Evolutionary conservation across 1,140 invertebrate species (phyloP), one percentile per base, ranked within the genome.

Genomic region (Tetramorium parvispinum): DNA sequence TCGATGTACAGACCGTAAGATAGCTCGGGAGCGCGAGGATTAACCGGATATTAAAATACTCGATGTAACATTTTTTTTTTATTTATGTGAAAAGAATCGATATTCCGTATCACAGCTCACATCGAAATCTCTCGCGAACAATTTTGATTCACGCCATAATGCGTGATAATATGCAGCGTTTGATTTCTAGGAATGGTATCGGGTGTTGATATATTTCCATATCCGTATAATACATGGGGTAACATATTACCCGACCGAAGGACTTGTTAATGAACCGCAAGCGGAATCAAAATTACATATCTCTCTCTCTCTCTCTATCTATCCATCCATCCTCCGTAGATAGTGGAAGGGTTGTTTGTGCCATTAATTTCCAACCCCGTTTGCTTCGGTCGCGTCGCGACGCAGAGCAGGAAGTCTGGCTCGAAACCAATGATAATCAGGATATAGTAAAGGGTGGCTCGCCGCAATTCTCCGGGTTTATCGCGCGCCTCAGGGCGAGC

Each of bases 351-450:
- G 82, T 70, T 65, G 68, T 57, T 88, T 57, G 76, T 46, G 27
- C 27, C 55, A 53, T 79, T 88, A 81, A 89, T 89, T 86, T 73
- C 73, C 46, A 18, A 57, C 43, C 37, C 49, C 40, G 21, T 71
- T 51, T 37, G 16, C 40, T 21, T 66, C 59, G 37, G 13, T 3
- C 85, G 46, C 66, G 43, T 43, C 51, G 3, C 21, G 21, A 57
- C 18, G 71, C 65, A 51, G 66, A 68, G 40, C 13, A 68, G 40
- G 40, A 76, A 88, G 85, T 77, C 59, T 66, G 55, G 65, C 66
- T 46, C 68, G 68, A 63, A 66, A 77, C 11, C 10, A 63, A 59
- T 57, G 77, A 91, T 90, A 91, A 90, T 90, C 86, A 73, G 55
- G 16, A 71, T 51, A 73, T 68, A 77, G 90, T 90, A 91, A 90